A percentile compares a stretch with the other conserved stretches of the same genome.
Evolutionary conservation across 2,113 vertebrate genomes (phyloP).

Genomic region (Tinamus guttatus): DNA sequence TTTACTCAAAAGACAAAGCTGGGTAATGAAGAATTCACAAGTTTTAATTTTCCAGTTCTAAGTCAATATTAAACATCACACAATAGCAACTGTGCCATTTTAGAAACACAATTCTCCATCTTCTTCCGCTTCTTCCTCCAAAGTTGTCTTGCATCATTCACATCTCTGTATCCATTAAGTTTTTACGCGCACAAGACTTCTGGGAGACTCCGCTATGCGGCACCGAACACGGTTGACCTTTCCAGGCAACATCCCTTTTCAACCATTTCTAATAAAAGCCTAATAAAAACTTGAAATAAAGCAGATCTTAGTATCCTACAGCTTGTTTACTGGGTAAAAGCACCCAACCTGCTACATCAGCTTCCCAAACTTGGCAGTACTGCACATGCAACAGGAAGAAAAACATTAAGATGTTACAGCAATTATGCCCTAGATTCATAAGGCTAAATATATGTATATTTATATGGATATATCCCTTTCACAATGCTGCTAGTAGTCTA

Average conservation of each 20-base stretch:
- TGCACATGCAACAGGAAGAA: not conserved
- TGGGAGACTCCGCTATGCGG: not conserved
- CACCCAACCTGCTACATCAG: not conserved
- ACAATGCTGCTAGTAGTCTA: not conserved
- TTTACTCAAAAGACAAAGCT: not conserved
- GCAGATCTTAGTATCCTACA: not conserved
- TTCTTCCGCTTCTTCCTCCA: not conserved
- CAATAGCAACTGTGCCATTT: not conserved
- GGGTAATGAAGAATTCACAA: not conserved
- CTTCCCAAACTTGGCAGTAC: not conserved
- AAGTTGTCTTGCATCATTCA: not conserved
- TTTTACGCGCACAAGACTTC: not conserved
- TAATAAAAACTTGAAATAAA: not conserved
- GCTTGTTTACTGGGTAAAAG: not conserved
- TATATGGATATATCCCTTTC: rapidly evolving
- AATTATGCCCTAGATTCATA: not conserved
- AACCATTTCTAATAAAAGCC: not conserved
- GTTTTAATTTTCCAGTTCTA: not conserved
- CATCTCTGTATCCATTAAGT: not conserved
- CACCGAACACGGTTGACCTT: not conserved
- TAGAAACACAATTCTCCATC: not conserved
- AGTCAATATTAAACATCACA: not conserved
- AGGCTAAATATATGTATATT: not conserved
- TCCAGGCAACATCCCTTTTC: not conserved
- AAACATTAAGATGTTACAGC: not conserved